Evolutionary conservation across 2,888 invertebrate species (phyloP).

Genomic region (Troides helena): DNA sequence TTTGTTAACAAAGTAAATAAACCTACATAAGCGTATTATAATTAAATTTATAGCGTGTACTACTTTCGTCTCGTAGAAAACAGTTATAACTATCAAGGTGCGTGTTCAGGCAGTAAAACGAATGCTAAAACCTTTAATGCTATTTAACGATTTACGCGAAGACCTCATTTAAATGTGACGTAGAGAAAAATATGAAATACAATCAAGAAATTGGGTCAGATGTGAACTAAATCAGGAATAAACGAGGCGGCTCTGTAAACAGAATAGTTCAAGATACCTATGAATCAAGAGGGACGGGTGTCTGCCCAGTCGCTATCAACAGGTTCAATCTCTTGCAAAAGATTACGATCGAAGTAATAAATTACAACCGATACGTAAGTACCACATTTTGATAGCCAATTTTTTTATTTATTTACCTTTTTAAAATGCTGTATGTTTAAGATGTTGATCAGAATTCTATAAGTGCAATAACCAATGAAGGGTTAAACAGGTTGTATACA

Average conservation of each 20-base stretch:
- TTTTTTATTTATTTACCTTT: too few species aligned
- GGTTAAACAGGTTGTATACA: too few species aligned
- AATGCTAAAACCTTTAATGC: constrained; percentile 40
- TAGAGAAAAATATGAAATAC: constrained; percentile 45
- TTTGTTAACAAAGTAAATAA: background rate
- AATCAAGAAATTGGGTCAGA: constrained; percentile 55
- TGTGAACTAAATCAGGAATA: constrained; percentile 47
- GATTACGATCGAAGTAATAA: background rate
- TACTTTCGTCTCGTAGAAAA: background rate
- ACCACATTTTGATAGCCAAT: background rate
- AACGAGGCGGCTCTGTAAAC: constrained; percentile 39
- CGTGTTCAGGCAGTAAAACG: constrained; percentile 34
- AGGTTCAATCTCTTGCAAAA: constrained; percentile 10
- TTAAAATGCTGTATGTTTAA: too few species aligned
- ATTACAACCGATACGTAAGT: background rate
- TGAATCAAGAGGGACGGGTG: constrained; percentile 7
- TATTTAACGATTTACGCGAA: constrained; percentile 40
- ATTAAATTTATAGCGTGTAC: background rate
- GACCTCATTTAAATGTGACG: constrained; percentile 41
- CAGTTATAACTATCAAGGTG: constrained; percentile 19
- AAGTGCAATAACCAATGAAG: too few species aligned
- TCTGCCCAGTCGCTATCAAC: constrained; percentile 18
- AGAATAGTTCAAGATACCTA: constrained; percentile 26
- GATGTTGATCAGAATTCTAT: too few species aligned
- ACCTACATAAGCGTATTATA: background rate